A percentile compares a stretch with the other conserved stretches of the same genome.
Evolutionary conservation across 2,113 vertebrate species (phyloP).

Genomic region (Tetrao urogallus): DNA sequence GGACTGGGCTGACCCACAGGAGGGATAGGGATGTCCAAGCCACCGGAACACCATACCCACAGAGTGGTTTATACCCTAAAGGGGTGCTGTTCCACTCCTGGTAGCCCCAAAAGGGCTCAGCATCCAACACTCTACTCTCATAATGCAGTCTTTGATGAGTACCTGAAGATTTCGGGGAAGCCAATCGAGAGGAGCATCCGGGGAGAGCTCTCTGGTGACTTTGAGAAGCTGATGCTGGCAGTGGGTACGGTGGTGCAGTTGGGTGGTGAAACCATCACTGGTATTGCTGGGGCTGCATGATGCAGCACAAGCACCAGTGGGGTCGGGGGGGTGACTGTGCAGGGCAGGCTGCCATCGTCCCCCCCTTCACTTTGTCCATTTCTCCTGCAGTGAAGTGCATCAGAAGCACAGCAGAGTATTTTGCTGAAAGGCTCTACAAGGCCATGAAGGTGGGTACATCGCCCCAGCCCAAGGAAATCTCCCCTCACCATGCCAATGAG

Average conservation of each 20-base stretch:
- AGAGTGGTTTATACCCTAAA: neutral
- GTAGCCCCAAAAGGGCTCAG: neutral
- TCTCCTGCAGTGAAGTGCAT: constrained; percentile 86
- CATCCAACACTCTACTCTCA: neutral
- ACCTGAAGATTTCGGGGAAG: constrained; percentile 88
- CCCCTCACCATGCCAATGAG: rapidly evolving
- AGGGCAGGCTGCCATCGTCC: neutral
- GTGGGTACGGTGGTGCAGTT: constrained; percentile 80
- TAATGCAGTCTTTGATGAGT: constrained; percentile 91
- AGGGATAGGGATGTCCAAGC: neutral
- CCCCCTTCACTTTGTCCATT: neutral
- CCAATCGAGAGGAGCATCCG: constrained; percentile 93
- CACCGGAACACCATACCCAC: no score
- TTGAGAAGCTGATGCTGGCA: constrained; percentile 94
- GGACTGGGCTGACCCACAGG: neutral
- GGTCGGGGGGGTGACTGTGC: neutral
- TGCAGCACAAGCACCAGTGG: neutral
- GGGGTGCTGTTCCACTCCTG: neutral
- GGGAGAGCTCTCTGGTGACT: constrained; percentile 93
- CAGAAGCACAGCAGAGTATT: constrained; percentile 90
- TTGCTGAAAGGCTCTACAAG: constrained; percentile 91
- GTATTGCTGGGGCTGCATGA: neutral
- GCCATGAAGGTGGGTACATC: constrained; percentile 91
- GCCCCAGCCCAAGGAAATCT: neutral
- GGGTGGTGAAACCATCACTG: rapidly evolving